Evolutionary conservation across 2,888 invertebrate genomes (phyloP).

Genomic region (Zaprionus bogoriensis): DNA sequence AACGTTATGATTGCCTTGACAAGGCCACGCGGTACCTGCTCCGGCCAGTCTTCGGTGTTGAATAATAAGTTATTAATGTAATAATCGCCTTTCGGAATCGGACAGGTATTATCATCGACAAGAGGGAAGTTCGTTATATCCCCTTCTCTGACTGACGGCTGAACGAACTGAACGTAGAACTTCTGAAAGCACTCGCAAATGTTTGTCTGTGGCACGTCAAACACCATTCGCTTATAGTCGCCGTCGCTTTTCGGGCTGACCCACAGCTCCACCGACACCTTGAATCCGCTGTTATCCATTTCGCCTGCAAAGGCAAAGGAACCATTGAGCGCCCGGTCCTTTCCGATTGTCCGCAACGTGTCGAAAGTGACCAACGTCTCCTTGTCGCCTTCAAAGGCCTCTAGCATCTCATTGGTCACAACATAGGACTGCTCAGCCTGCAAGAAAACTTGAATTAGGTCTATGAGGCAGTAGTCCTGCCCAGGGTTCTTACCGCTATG

Average conservation of each 20-base stretch:
- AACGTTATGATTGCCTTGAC: slow-evolving; percentile 71
- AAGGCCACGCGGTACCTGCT: slow-evolving; percentile 72
- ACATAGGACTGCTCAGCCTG: slow-evolving; percentile 67
- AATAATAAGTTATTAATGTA: slow-evolving; percentile 63
- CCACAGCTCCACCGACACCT: slow-evolving; percentile 66
- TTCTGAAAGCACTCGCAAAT: slow-evolving; percentile 77
- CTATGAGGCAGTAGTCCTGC: no score
- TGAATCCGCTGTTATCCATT: slow-evolving; percentile 70
- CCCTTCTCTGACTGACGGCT: slow-evolving; percentile 64
- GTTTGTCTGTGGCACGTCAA: slow-evolving; percentile 70
- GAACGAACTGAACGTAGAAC: slow-evolving; percentile 71
- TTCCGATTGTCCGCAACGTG: slow-evolving; percentile 53
- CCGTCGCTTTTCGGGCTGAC: slow-evolving; percentile 71
- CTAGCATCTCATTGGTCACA: slow-evolving; percentile 65
- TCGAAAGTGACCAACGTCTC: slow-evolving; percentile 60
- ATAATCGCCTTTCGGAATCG: slow-evolving; percentile 71
- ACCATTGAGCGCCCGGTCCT: slow-evolving; percentile 70
- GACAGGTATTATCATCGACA: slow-evolving; percentile 70
- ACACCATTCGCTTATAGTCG: slow-evolving; percentile 68
- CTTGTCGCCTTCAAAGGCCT: slow-evolving; percentile 59
- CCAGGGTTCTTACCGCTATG: slow-evolving; percentile 43
- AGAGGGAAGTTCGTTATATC: slow-evolving; percentile 71
- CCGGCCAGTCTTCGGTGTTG: slow-evolving; percentile 74
- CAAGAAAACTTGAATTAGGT: background rate
- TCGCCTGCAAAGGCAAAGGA: slow-evolving; percentile 61